Evolutionary conservation across 2,797 vertebrate genomes (phyloP).

Genomic region (Tarsius wallacei): DNA sequence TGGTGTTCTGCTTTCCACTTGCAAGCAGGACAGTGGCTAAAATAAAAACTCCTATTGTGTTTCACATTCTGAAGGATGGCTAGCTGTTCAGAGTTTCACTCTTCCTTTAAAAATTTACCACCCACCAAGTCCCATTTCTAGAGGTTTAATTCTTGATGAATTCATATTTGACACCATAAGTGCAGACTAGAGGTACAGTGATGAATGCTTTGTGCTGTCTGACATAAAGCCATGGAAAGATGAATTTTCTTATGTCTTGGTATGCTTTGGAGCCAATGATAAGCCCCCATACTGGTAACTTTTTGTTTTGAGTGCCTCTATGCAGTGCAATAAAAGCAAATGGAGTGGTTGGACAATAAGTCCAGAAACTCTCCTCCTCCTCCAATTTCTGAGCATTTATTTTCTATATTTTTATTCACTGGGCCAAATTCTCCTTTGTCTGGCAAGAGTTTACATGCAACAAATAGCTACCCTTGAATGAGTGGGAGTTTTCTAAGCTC

Average conservation of each 20-base stretch:
- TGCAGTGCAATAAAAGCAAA: constrained; percentile 14
- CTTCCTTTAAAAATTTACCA: neutral
- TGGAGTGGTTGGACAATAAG: neutral
- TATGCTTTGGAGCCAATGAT: neutral
- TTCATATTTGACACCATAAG: constrained; percentile 36
- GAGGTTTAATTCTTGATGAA: constrained; percentile 44
- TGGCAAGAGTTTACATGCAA: constrained; percentile 68
- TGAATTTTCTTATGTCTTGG: neutral
- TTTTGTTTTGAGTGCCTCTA: constrained; percentile 46
- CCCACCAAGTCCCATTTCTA: neutral
- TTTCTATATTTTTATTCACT: constrained; percentile 67
- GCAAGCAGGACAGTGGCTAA: neutral
- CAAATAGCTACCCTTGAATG: constrained; percentile 73
- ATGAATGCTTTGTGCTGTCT: neutral
- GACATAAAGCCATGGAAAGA: neutral
- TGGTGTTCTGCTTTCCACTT: neutral
- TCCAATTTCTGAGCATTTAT: constrained; percentile 23
- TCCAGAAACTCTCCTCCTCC: neutral
- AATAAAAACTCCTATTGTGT: constrained; percentile 45
- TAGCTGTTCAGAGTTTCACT: constrained; percentile 42
- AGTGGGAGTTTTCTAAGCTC: constrained; percentile 76
- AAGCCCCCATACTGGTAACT: neutral
- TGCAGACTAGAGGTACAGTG: neutral
- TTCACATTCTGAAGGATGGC: constrained; percentile 4
- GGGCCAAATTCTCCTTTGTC: constrained; percentile 72